Evolutionary conservation across 2,797 vertebrate genomes (phyloP).

Genomic region (Pseudochromis fuscus): DNA sequence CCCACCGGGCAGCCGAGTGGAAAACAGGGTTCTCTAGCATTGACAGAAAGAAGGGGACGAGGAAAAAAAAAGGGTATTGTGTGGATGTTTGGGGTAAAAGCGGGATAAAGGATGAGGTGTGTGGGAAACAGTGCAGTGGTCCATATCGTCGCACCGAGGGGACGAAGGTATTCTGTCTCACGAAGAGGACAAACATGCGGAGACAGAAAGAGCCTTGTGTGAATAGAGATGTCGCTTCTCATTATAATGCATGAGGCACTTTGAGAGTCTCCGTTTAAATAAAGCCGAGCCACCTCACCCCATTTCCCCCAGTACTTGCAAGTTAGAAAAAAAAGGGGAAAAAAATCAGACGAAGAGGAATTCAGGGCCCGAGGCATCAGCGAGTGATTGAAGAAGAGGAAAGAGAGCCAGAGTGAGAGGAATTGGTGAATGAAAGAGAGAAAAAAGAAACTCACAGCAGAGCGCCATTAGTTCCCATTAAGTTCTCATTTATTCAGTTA

Average conservation of each 20-base stretch:
- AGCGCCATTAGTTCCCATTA: conserved; percentile 58
- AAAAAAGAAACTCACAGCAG: conserved; percentile 39
- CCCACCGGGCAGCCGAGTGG: conserved; percentile 68
- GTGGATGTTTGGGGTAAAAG: conserved; percentile 54
- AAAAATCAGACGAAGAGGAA: conserved; percentile 35
- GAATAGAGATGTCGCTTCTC: conserved; percentile 75
- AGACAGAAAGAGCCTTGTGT: conserved; percentile 71
- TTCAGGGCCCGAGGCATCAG: conserved; percentile 51
- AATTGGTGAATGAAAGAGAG: conserved; percentile 42
- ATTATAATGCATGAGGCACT: conserved; percentile 79
- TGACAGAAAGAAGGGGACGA: conserved; percentile 26
- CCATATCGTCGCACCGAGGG: conserved; percentile 26
- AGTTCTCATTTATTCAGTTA: conserved; percentile 62
- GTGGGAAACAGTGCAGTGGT: conserved; percentile 65
- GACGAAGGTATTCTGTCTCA: conserved; percentile 57
- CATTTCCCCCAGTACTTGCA: conserved; percentile 27
- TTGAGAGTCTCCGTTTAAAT: conserved; percentile 69
- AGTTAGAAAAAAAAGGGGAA: conserved; percentile 27
- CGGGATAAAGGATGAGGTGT: conserved; percentile 35
- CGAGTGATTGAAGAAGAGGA: conserved; percentile 42
- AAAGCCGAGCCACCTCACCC: conserved; percentile 60
- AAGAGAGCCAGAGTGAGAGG: conserved; percentile 33
- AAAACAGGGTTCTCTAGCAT: conserved; percentile 67
- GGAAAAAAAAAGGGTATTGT: conserved; percentile 48
- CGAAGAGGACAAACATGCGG: conserved; percentile 46